phyloP scores from a whole-genome alignment of 2,888 invertebrate species.

The Bruchidius siliquastri region DNA sequence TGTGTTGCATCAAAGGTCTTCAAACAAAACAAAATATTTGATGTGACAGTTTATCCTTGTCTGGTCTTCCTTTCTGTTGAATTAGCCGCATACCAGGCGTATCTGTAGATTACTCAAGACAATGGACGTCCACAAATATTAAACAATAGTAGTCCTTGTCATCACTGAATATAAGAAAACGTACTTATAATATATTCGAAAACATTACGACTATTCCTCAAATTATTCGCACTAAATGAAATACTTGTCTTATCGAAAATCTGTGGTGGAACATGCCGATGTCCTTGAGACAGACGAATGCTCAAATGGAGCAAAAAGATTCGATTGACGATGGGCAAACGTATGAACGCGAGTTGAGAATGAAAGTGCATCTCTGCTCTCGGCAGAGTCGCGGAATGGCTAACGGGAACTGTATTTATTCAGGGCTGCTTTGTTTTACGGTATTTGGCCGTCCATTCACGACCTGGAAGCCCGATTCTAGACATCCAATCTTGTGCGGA shows the following conservation, averaged over 20 bases:
- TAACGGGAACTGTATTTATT: constrained; percentile 20
- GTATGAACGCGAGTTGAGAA: constrained; percentile 14
- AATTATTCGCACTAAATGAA: not conserved
- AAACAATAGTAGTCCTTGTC: no score
- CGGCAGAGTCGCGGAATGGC: constrained; percentile 10
- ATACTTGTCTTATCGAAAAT: not conserved
- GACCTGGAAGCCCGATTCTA: not conserved
- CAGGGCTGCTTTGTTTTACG: not conserved
- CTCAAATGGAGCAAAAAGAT: constrained; percentile 6
- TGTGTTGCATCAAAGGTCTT: not conserved
- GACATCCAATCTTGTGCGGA: not conserved
- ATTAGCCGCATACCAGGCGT: not conserved
- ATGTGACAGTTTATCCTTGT: not conserved
- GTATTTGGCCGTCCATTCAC: not conserved
- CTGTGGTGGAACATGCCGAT: not conserved
- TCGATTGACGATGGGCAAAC: constrained; percentile 4
- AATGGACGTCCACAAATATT: no score
- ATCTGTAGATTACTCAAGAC: no score
- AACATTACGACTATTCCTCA: not conserved
- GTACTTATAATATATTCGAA: no score
- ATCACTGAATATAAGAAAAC: no score
- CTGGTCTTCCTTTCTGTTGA: not conserved
- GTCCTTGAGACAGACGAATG: constrained; percentile 6
- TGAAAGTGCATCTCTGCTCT: constrained; percentile 14
- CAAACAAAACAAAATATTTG: not conserved